A percentile compares a stretch with the other conserved stretches of the same genome.
These are phyloP conservation scores for Pharmacophagus antenor DNA, from an alignment of 2,888 invertebrate genomes.

Conservation along the genomic window DNA sequence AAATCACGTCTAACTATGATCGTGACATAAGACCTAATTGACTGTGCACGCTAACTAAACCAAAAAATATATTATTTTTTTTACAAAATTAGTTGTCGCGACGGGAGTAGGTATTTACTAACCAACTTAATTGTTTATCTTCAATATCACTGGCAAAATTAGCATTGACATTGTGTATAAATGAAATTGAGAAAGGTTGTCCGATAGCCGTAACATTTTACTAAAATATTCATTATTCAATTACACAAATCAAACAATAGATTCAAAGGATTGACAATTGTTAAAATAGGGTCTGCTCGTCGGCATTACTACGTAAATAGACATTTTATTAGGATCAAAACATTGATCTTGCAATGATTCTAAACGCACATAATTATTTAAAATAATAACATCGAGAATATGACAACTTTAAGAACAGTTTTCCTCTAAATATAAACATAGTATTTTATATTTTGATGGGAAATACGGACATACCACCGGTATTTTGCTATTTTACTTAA, in stretches of 20 bases:
- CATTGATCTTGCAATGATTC: constrained; percentile 20
- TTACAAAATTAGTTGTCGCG: not conserved
- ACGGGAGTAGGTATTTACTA: not conserved
- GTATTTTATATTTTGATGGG: too few relatives aligned
- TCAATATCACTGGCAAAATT: not conserved
- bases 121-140: not conserved
- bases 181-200: constrained; percentile 23
- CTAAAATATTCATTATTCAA: constrained; percentile 30
- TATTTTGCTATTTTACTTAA: not conserved
- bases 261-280: constrained; percentile 29
- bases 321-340: constrained; percentile 15
- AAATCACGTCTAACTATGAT: constrained; percentile 30
- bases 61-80: not conserved
- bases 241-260: constrained; percentile 29
- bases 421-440: not conserved
- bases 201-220: constrained; percentile 17
- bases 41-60: not conserved
- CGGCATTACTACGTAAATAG: constrained; percentile 22
- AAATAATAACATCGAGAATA: not conserved
- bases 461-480: not conserved
- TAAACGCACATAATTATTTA: not conserved
- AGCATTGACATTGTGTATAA: constrained; percentile 1
- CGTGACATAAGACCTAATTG: constrained; percentile 4
- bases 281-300: constrained; percentile 25
- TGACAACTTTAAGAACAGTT: not conserved